Base-by-base conservation (phyloP, 2,797 vertebrate species). In the Lacerta viridis region DNA sequence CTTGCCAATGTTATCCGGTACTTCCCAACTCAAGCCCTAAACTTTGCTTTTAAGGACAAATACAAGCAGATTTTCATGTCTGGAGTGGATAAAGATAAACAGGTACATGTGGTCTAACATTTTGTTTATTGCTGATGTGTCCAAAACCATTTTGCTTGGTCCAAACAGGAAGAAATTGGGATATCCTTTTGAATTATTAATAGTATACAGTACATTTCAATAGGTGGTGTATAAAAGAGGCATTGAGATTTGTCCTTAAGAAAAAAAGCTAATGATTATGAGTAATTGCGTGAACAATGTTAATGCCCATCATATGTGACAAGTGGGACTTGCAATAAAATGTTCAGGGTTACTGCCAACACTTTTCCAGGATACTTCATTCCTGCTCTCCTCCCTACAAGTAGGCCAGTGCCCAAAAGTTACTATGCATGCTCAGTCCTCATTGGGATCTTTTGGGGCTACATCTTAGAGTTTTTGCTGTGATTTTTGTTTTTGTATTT, bases 31-130 rank as follows among this genome's bases (percentile, higher is more conserved):
- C 93, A 95, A 83, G 92, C 95, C 92, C 90, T 96, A 59, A 96
- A 97, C 41, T 96, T 96, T 80, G 94, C 93, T 93, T 97, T 95
- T 87, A 96, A 96, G 85, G 93, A 95, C 83, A 95, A 97, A 93
- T 91, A 92, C 55, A 96, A 96, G 82, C 82, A 92, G 79, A 84
- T 96, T 88, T 96, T 96, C 69, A 91, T 91, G 84, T 90, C 86
- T 82, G 87, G 95, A 90, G 88, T 88, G 76, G 91, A 94, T 94
- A 92, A 96, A 94, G 94, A 94, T 86, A 95, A 96, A 91, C 94
- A 94, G 94, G 95, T 96, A 93, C 93, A 89, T 92, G 55, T 83
- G 23, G 41, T 91, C 66, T 81, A 9, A 6, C 74, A 33, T 78
- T 81, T 18, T 4, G 84, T 50, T 50, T 50, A 88, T 20, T 41